Evolutionary conservation across 2,113 vertebrate species (phyloP).

Genomic region (Recurvirostra avosetta): DNA sequence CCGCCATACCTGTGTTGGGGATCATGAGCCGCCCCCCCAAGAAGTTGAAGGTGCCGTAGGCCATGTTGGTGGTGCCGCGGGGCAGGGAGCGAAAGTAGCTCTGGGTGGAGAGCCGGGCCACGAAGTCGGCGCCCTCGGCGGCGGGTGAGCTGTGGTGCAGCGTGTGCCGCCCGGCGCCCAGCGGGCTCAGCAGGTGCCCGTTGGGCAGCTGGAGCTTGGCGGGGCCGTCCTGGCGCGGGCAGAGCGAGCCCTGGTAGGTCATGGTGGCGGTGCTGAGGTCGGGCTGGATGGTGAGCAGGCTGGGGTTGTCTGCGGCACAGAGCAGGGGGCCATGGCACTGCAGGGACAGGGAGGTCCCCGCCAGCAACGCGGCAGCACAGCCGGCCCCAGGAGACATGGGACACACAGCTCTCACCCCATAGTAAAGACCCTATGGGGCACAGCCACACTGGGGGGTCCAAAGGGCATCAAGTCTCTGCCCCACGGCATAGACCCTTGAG

Average conservation of each 20-base stretch:
- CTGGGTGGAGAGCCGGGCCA: slow-evolving; percentile 90
- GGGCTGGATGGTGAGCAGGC: slow-evolving; percentile 97
- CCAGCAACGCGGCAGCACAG: rapidly evolving
- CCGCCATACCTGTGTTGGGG: slow-evolving; percentile 87
- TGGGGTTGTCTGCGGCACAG: slow-evolving; percentile 87
- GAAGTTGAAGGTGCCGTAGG: slow-evolving; percentile 98
- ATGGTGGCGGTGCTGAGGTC: slow-evolving; percentile 95
- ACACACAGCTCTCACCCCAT: not conserved
- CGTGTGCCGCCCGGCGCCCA: slow-evolving; percentile 88
- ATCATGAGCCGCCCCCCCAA: slow-evolving; percentile 93
- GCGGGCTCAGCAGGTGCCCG: slow-evolving; percentile 89
- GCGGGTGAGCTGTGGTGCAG: slow-evolving; percentile 90
- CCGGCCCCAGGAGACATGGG: rapidly evolving
- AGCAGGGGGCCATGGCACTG: not conserved
- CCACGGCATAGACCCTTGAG: not conserved
- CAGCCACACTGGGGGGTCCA: not conserved
- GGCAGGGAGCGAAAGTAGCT: slow-evolving; percentile 94
- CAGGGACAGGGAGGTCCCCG: not conserved
- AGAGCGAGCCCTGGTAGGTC: slow-evolving; percentile 94
- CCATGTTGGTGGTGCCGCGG: slow-evolving; percentile 87
- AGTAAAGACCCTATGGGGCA: not conserved
- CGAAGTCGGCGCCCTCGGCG: slow-evolving; percentile 82
- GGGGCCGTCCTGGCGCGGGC: slow-evolving; percentile 85
- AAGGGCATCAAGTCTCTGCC: not conserved
- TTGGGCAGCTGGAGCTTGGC: slow-evolving; percentile 93